phyloP scores from a whole-genome alignment of 2,113 vertebrate species.

The Nettapus auritus region DNA sequence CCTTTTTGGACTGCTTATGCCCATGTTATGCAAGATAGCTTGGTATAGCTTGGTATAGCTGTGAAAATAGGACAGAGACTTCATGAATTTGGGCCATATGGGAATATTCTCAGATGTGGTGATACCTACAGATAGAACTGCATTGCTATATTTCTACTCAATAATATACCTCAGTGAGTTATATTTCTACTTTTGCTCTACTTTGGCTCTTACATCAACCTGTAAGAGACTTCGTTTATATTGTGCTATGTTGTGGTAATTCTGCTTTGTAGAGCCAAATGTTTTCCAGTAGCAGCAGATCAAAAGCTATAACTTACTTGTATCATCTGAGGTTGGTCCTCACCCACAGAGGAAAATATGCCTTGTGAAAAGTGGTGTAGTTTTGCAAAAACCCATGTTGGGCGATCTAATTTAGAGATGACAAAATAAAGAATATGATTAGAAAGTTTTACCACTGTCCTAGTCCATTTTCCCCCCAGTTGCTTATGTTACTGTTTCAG shows the following conservation, averaged over 20 bases:
- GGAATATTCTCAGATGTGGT: background rate
- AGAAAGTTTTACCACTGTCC: background rate
- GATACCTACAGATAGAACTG: background rate
- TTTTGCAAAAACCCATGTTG: background rate
- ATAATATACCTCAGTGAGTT: background rate
- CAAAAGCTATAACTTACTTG: background rate
- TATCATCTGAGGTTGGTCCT: background rate
- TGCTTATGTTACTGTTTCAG: background rate
- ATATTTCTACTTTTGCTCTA: too few relatives aligned
- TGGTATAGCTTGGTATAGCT: background rate
- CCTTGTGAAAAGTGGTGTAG: background rate
- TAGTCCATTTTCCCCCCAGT: rapidly evolving
- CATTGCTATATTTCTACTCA: background rate
- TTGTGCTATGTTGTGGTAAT: background rate
- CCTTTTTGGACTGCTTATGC: background rate
- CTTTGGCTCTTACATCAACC: background rate
- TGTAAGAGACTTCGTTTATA: background rate
- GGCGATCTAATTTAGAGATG: background rate
- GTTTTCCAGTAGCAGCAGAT: background rate
- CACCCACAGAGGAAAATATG: background rate
- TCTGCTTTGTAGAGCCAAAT: background rate
- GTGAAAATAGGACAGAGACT: background rate
- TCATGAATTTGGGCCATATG: background rate
- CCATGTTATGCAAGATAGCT: background rate
- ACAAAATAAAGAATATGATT: background rate